Conservation (phyloP, 2,797 vertebrate species). For the Etheostoma perlongum region DNA sequence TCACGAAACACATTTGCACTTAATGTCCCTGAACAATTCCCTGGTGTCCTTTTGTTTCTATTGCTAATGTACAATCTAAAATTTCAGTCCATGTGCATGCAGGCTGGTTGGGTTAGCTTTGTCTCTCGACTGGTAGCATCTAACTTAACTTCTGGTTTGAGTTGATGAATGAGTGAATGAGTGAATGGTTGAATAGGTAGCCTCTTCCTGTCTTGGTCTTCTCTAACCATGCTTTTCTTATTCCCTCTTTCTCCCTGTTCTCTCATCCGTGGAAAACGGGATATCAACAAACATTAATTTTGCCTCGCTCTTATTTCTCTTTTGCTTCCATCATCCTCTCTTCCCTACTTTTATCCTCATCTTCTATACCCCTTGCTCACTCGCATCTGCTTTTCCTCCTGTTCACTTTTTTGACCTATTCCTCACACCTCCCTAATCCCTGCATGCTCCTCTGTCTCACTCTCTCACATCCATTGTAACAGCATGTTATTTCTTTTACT, state of each 20-base stretch:
- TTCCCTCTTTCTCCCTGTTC: slow-evolving; percentile 72
- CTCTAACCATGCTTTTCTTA: slow-evolving; percentile 75
- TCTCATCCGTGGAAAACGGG: slow-evolving; percentile 77
- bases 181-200: slow-evolving; percentile 33
- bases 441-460: slow-evolving; percentile 26
- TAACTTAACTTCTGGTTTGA: neutral
- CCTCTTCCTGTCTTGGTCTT: slow-evolving; percentile 39
- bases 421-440: slow-evolving; percentile 35
- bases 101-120: slow-evolving; percentile 18
- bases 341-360: slow-evolving; percentile 34
- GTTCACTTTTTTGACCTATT: slow-evolving; percentile 31
- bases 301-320: slow-evolving; percentile 57
- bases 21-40: slow-evolving; percentile 67
- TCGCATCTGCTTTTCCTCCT: slow-evolving; percentile 26
- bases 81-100: slow-evolving; percentile 41
- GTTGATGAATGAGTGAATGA: slow-evolving; percentile 17
- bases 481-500: slow-evolving; percentile 31
- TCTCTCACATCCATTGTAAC: slow-evolving; percentile 42
- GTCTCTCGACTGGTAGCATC: slow-evolving; percentile 32
- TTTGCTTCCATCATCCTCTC: slow-evolving; percentile 30
- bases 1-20: slow-evolving; percentile 49
- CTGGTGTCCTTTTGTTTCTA: slow-evolving; percentile 56
- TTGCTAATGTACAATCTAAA: slow-evolving; percentile 53
- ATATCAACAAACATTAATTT: slow-evolving; percentile 76
- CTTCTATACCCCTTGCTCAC: slow-evolving; percentile 13